Base-by-base conservation (phyloP, 2,113 vertebrate genomes). In the Morone chrysops region DNA sequence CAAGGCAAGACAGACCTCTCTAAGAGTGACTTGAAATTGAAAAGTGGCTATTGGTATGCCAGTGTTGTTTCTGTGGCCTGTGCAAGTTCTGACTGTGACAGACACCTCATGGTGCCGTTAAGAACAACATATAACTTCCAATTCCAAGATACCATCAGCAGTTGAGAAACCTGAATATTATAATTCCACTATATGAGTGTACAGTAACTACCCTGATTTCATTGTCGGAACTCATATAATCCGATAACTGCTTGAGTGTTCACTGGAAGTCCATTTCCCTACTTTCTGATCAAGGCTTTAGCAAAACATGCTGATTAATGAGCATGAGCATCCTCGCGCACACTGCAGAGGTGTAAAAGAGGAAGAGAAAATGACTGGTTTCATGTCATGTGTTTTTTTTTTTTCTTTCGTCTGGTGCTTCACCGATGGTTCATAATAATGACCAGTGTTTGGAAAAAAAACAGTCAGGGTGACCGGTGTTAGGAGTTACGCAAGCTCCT, bases 311-410 rank as follows among this genome's bases (percentile, higher is more conserved):
- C 74, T 61, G 40, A 78, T 43, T 25, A 54, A 54, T 18, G 50
- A 66, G 75, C 57, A 59, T 0, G 8, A 54, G 8, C 51, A 25
- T 43, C 57, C 56, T 54, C 41, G 50, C 1, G 11, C 50, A 77
- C 53, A 10, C 47, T 51, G 59, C 79, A 79, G 9, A 74, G 25
- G 70, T 31, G 10, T 6, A 76, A 77, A 85, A 87, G 71, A 81
- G 87, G 83, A 90, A 90, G 54, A 68, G 82, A 71, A 63, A 63
- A 87, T 22, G 20, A 70, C 66, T 80, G 57, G 41, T 74, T 70
- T 87, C 9, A 36, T 59, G 59, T 77, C 70, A 75, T 7, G 60
- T 76, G 68, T 47, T 66, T 14, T 68, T 71, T 68, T 71, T 60
- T 31, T 68, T 67, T 13, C 43, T 79, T 70, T 62, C 9, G 11